Base-by-base conservation (phyloP, 2,888 invertebrate genomes). In the Incurvaria masculella region DNA sequence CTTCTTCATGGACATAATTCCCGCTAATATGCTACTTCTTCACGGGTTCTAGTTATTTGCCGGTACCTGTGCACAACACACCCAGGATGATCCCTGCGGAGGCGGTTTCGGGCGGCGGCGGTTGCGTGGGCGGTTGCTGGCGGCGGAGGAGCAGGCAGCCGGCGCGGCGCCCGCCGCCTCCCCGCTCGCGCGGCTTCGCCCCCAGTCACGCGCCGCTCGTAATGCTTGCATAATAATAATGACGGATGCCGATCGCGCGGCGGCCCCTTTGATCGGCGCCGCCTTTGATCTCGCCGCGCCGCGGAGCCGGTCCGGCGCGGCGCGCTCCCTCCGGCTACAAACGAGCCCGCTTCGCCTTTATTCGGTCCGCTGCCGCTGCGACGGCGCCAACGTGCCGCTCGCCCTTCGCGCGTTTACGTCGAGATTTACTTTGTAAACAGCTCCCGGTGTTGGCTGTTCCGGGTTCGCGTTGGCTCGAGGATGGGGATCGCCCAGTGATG, bases 221-320 rank as follows among this genome's bases (percentile, higher is more conserved):
- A 78, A 76, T 78, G 76, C 76, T 78, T 78, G 76, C 76, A 78
- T 78, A 78, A 76, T 78, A 78, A 78, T 78, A 78, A 78, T 78
- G 76, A 78, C 76, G 76, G 76, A 76, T 76, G 76, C 76, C 76
- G 76, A 78, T 78, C 76, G 76, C 76, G 75, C 72, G 69, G 75
- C 76, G 76, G 76, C 69, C 59, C 70, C 74, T 76, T 78, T 78
- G 76, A 78, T 78, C 76, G 69, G 69, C 65, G 66, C 64, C 63
- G 66, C 73, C 62, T 76, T 78, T 76, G 76, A 78, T 78, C 72
- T 76, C 64, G 67, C 76, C 74, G 75, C 68, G n/a, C n/a, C n/a
- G n/a, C 70, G 64, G 66, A 70, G 72, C 73, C 72, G 72, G 73
- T 70, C 33, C 64, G 67, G 75, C 74, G 75, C 68, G 23, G 23